phyloP scores from a whole-genome alignment of 2,113 vertebrate genomes.

The Dascyllus trimaculatus region DNA sequence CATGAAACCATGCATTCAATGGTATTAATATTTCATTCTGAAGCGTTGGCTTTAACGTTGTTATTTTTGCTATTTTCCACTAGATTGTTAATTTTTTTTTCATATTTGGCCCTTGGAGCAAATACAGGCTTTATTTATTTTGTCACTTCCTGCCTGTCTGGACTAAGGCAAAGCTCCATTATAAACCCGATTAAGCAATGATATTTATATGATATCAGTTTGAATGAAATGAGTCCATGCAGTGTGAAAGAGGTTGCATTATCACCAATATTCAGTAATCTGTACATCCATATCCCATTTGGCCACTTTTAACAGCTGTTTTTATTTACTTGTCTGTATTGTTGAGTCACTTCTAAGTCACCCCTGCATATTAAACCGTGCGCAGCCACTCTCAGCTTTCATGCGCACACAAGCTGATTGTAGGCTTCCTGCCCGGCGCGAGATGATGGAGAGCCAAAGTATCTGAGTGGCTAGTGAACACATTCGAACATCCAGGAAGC shows the following conservation, averaged over 20 bases:
- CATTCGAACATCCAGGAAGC: slow-evolving; percentile 54
- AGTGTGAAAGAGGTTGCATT: neutral
- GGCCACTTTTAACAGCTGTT: neutral
- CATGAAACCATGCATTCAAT: no score
- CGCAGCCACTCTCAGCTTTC: slow-evolving; percentile 26
- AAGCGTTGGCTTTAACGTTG: no score
- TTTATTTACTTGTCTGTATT: slow-evolving; percentile 13
- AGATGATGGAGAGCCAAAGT: slow-evolving; percentile 59
- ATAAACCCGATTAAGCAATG: no score
- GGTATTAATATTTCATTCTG: no score
- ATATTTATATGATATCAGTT: no score
- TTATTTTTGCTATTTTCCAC: no score
- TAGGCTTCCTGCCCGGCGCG: slow-evolving; percentile 58
- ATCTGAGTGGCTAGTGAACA: slow-evolving; percentile 65
- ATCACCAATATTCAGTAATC: neutral
- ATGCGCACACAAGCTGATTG: slow-evolving; percentile 43
- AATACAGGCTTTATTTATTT: no score
- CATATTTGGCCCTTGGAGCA: no score
- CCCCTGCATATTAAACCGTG: slow-evolving; percentile 22
- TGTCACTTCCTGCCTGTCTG: no score
- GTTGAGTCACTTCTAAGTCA: slow-evolving; percentile 26
- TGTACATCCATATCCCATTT: neutral
- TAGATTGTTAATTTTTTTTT: no score
- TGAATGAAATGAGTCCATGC: no score
- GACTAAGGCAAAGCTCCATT: no score